phyloP scores from a whole-genome alignment of 1,140 invertebrate species.

The Meteorus sp. region DNA sequence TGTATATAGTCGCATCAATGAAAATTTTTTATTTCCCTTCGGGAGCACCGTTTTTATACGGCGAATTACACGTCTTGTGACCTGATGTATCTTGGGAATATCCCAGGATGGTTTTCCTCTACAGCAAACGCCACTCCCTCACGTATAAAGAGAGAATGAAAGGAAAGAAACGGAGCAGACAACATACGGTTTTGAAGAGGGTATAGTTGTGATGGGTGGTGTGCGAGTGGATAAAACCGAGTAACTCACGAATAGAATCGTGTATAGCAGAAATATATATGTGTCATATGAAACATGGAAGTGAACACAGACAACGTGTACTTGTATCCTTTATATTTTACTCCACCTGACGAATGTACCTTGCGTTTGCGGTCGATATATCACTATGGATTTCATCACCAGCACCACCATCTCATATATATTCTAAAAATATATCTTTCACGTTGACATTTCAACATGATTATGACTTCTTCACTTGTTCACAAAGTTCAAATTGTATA shows the following conservation, averaged over 20 bases:
- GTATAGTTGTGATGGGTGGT: not conserved
- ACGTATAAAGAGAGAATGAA: not conserved
- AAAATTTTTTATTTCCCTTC: slow-evolving; percentile 20
- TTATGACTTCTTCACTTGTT: too few relatives aligned
- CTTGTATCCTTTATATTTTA: slow-evolving; percentile 13
- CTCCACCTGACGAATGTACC: not conserved
- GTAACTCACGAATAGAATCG: slow-evolving; percentile 20
- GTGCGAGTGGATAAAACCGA: slow-evolving; percentile 22
- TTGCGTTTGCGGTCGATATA: slow-evolving; percentile 2
- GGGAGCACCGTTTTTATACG: slow-evolving; percentile 11
- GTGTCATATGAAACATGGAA: slow-evolving; percentile 18
- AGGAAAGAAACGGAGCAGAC: not conserved
- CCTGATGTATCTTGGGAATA: slow-evolving; percentile 21
- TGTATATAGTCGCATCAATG: not conserved
- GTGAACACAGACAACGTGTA: not conserved
- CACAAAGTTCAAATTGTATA: too few relatives aligned
- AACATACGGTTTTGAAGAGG: too few relatives aligned
- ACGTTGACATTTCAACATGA: too few relatives aligned
- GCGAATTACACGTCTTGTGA: slow-evolving; percentile 22
- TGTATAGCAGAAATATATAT: slow-evolving; percentile 16
- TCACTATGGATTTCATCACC: too few relatives aligned
- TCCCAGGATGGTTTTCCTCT: not conserved
- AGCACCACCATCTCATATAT: too few relatives aligned
- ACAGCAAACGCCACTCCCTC: not conserved
- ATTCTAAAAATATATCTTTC: too few relatives aligned